phyloP scores from a whole-genome alignment of 2,113 vertebrate genomes.

The Anhinga anhinga region DNA sequence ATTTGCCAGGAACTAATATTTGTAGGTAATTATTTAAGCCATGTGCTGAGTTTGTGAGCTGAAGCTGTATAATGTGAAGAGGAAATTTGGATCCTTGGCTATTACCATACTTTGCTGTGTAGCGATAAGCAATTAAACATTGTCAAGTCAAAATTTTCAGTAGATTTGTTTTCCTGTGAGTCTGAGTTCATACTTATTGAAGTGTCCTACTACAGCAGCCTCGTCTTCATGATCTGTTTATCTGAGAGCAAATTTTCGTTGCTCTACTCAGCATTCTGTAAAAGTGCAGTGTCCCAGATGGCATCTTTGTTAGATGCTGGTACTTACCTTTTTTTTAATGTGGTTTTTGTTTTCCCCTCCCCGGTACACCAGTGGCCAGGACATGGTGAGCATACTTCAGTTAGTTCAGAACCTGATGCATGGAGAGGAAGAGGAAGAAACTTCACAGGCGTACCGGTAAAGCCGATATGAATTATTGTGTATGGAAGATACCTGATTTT shows the following conservation, averaged over 20 bases:
- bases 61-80: not conserved
- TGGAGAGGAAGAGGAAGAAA: slow-evolving; percentile 86
- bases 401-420: slow-evolving; percentile 93
- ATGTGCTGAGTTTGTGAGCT: not conserved
- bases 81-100: not conserved
- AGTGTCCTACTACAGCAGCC: not conserved
- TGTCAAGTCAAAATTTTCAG: not conserved
- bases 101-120: not conserved
- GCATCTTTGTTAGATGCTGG: not conserved
- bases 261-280: not conserved
- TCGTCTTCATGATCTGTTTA: not conserved
- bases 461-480: not conserved
- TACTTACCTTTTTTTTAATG: not conserved
- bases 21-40: not conserved
- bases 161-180: not conserved
- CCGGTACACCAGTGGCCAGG: slow-evolving; percentile 80
- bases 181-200: not conserved
- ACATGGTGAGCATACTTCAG: slow-evolving; percentile 87
- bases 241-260: not conserved
- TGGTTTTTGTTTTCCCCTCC: not conserved
- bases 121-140: not conserved
- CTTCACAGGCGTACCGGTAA: slow-evolving; percentile 78
- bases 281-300: not conserved
- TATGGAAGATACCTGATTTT: not conserved
- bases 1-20: not conserved